phyloP scores from a whole-genome alignment of 35 echinoderm and acorn worm species.

The Chiridota heheva region DNA sequence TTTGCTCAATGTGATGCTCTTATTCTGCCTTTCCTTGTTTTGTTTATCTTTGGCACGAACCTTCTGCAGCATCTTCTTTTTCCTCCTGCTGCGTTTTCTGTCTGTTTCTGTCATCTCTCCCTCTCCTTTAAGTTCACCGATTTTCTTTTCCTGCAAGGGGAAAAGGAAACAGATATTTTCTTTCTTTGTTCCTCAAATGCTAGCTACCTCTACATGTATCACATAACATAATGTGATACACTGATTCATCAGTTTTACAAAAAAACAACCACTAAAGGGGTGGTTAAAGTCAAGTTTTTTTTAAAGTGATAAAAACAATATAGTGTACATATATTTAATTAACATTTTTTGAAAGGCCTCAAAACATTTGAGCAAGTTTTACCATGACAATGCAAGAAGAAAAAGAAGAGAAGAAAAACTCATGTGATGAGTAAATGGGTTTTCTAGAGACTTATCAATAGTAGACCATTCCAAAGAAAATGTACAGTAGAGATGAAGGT shows the following conservation, averaged over 20 bases:
- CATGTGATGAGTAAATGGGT: too few species aligned
- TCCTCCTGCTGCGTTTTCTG: conserved; percentile 58
- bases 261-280: background rate
- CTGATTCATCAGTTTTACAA: background rate
- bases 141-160: conserved; percentile 50
- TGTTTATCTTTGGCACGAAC: conserved; percentile 49
- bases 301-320: background rate
- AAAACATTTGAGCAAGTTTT: too few species aligned
- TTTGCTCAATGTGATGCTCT: conserved; percentile 58
- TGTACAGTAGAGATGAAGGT: too few species aligned
- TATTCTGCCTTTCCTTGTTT: conserved; percentile 54
- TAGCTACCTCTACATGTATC: background rate
- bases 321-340: background rate
- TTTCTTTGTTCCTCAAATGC: background rate
- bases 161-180: background rate
- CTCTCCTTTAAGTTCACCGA: conserved; percentile 73
- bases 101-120: conserved; percentile 73
- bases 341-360: too few species aligned
- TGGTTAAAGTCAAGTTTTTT: background rate
- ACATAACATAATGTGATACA: background rate
- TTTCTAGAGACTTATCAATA: too few species aligned
- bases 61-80: conserved; percentile 82
- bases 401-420: too few species aligned
- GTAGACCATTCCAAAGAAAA: too few species aligned
- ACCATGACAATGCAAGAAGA: too few species aligned